These are phyloP conservation scores for Protonibea diacanthus DNA, from an alignment of 2,797 vertebrate species.

Conservation along the genomic window DNA sequence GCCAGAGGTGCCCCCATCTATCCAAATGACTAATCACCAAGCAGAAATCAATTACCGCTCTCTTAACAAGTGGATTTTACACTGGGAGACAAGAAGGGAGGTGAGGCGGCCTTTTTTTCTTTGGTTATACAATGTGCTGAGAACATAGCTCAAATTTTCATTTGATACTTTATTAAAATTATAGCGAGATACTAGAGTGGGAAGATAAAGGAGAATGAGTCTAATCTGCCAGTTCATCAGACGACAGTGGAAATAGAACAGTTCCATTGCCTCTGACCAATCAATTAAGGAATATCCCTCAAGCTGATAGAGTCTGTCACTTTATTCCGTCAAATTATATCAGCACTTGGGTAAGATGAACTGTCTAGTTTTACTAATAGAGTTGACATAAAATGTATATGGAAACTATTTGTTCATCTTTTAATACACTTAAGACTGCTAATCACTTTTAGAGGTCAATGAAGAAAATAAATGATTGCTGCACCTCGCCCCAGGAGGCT, in stretches of 20 bases:
- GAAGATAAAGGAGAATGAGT: conserved; percentile 51
- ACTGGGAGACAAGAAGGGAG: conserved; percentile 31
- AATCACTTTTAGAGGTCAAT: conserved; percentile 37
- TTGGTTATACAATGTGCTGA: conserved; percentile 36
- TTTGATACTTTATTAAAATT: conserved; percentile 44
- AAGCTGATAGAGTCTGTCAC: conserved; percentile 26
- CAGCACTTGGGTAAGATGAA: conserved; percentile 7
- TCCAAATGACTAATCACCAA: conserved; percentile 70
- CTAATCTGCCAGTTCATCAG: conserved; percentile 61
- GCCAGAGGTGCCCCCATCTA: conserved; percentile 57
- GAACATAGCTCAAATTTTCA: conserved; percentile 33
- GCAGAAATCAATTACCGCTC: conserved; percentile 77
- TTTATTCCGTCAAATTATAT: conserved; percentile 36
- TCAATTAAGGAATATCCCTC: conserved; percentile 45
- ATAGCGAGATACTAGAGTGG: conserved; percentile 27
- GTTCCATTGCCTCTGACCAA: conserved; percentile 47
- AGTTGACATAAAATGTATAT: background rate
- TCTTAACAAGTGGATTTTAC: conserved; percentile 70
- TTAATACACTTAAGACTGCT: conserved; percentile 7
- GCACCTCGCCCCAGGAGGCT: background rate
- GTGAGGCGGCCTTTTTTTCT: conserved; percentile 27
- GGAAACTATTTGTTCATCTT: conserved; percentile 4
- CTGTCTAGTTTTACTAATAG: background rate
- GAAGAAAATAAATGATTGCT: conserved; percentile 17
- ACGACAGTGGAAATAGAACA: conserved; percentile 45